phyloP scores from a whole-genome alignment of 2,888 invertebrate species.

The Synergus umbraculus region DNA sequence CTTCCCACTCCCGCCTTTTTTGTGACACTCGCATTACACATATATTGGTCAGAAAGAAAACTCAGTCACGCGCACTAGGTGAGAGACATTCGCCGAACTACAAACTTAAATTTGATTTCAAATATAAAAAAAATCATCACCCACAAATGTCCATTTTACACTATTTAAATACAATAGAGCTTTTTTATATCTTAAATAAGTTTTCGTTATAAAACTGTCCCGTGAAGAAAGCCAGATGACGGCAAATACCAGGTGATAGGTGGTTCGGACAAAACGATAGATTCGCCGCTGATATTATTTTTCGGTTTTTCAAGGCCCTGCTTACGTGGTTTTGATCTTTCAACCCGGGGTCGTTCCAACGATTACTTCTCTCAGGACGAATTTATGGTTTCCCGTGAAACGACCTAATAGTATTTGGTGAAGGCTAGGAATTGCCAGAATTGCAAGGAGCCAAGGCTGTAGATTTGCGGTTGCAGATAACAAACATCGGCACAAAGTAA shows the following conservation, averaged over 20 bases:
- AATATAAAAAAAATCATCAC: slow-evolving; percentile 75
- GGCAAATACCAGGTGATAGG: slow-evolving; percentile 73
- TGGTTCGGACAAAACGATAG: slow-evolving; percentile 68
- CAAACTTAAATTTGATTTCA: slow-evolving; percentile 76
- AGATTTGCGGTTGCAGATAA: slow-evolving; percentile 61
- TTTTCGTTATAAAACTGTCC: slow-evolving; percentile 75
- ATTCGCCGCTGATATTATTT: slow-evolving; percentile 59
- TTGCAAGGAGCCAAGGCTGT: slow-evolving; percentile 74
- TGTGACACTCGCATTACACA: slow-evolving; percentile 62
- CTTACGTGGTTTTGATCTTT: slow-evolving; percentile 35
- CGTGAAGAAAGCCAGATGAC: slow-evolving; percentile 73
- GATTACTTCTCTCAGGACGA: slow-evolving; percentile 58
- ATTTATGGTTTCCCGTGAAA: slow-evolving; percentile 70
- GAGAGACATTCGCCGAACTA: slow-evolving; percentile 77
- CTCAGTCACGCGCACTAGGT: slow-evolving; percentile 76
- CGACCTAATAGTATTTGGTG: slow-evolving; percentile 76
- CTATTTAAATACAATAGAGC: slow-evolving; percentile 77
- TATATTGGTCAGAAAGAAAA: slow-evolving; percentile 65
- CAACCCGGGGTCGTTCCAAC: slow-evolving; percentile 9
- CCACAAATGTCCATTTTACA: slow-evolving; percentile 77
- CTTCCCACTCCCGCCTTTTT: slow-evolving; percentile 59
- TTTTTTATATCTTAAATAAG: slow-evolving; percentile 77
- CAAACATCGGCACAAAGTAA: slow-evolving; percentile 73
- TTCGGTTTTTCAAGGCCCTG: not conserved
- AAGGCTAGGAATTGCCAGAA: slow-evolving; percentile 72